Evolutionary conservation across 2,113 vertebrate species (phyloP).

Genomic region (Thalassoma bifasciatum): DNA sequence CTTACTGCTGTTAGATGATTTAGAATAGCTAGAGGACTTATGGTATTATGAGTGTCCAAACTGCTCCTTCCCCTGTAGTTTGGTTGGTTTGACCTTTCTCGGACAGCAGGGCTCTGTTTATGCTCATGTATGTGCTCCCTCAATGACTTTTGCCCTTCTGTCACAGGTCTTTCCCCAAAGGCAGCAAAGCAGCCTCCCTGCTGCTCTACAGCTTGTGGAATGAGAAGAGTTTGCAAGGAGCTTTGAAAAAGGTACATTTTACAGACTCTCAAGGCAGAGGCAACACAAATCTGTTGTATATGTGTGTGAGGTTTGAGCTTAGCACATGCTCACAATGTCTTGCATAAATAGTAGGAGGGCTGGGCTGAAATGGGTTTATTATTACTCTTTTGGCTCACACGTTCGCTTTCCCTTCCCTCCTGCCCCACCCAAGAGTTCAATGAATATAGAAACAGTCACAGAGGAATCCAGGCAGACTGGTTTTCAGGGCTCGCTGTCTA

Average conservation of each 20-base stretch:
- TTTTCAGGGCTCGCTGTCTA: slow-evolving; percentile 35
- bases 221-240: slow-evolving; percentile 86
- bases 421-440: slow-evolving; percentile 55
- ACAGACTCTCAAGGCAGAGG: not conserved
- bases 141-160: not conserved
- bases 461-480: slow-evolving; percentile 74
- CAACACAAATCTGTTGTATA: not conserved
- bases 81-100: not conserved
- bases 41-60: too few relatives aligned
- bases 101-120: not conserved
- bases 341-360: not conserved
- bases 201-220: slow-evolving; percentile 91
- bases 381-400: slow-evolving; percentile 11
- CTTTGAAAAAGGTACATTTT: slow-evolving; percentile 88
- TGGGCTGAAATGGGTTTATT: slow-evolving; percentile 32
- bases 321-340: not conserved
- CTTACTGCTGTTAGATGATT: too few relatives aligned
- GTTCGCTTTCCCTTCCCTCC: slow-evolving; percentile 55
- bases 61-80: not conserved
- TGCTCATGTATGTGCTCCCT: not conserved
- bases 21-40: too few relatives aligned
- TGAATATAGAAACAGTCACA: slow-evolving; percentile 49
- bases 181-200: slow-evolving; percentile 85
- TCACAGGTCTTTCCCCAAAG: slow-evolving; percentile 76
- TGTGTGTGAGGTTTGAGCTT: not conserved